Base-by-base conservation (phyloP, 1,140 invertebrate species). In the Teleopsis dalmanni region DNA sequence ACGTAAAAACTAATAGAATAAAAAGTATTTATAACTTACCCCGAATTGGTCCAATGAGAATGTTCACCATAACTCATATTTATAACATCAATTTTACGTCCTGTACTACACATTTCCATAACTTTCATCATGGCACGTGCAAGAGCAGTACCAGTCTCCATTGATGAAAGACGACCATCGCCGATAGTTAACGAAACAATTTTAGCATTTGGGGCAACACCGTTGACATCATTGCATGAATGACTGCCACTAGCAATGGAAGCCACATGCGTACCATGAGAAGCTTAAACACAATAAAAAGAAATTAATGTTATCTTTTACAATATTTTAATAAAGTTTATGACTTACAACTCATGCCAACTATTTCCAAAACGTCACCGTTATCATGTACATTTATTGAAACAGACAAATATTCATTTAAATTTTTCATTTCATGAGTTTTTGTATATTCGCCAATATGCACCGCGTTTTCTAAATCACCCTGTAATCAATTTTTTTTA, bases 1-100 rank as follows among this genome's bases (percentile, higher is more conserved):
- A 43, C 8, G 4, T 9, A 8, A 29, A 16, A 14, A 46, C 18
- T n/a, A n/a, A n/a, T n/a, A n/a, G 29, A 44, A 23, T 36, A 44
- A 26, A 1, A 34, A n/a, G 19, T 31, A 21, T 44, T 10, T 25
- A 16, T 23, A 46, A 65, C 75, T 75, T 74, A 91, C 88, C 95
- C 91, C n/a, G 83, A 73, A 72, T 91, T 85, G 3, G 84, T 81
- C 85, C 91, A 95, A 73, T 94, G 85, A 13, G 88, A 79, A 58
- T 89, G 87, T 75, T 99, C 96, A 18, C 95, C 95, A 65, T 97
- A 99, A 63, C 93, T 97, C 88, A 96, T 97, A 72, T 99, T 99
- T 45, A 98, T 91, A 1, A 98, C 82, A 68, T 98, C 86, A 53
- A 91, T 75, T 52, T 79, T 75, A 41, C 66, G 76, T 42, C 76